phyloP scores from a whole-genome alignment of 2,113 vertebrate genomes.

The Psophia crepitans region DNA sequence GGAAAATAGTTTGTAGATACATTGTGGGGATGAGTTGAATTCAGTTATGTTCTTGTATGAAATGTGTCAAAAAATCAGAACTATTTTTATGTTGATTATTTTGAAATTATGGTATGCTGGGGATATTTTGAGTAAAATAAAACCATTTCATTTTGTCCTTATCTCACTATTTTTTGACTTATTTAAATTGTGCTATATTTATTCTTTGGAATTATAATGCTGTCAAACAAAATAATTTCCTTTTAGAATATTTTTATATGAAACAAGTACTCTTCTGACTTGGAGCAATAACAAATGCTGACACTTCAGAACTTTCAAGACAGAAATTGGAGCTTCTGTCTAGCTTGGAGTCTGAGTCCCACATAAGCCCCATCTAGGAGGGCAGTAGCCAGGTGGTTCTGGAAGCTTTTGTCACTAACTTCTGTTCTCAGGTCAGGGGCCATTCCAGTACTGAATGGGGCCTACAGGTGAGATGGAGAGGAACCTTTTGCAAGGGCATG shows the following conservation, averaged over 20 bases:
- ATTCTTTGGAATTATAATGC: background rate
- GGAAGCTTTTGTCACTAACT: background rate
- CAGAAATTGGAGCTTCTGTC: background rate
- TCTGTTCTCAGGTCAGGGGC: background rate
- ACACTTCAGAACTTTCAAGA: background rate
- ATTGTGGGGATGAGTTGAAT: background rate
- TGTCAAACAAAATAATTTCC: background rate
- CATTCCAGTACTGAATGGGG: too few relatives aligned
- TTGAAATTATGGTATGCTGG: background rate
- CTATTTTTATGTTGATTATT: background rate
- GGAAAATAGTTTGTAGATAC: background rate
- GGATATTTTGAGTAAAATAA: background rate
- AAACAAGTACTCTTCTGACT: background rate
- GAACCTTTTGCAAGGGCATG: too few relatives aligned
- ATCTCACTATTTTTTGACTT: background rate
- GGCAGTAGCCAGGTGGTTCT: fast-evolving
- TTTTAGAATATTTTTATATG: background rate
- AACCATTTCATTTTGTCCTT: background rate
- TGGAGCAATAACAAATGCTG: background rate
- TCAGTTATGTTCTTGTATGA: background rate
- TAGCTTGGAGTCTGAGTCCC: background rate
- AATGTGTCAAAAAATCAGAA: background rate
- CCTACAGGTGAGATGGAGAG: too few relatives aligned
- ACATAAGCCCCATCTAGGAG: fast-evolving
- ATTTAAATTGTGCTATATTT: background rate